Evolutionary conservation across 2,113 vertebrate species (phyloP).

Genomic region (Melanerpes formicivorus): DNA sequence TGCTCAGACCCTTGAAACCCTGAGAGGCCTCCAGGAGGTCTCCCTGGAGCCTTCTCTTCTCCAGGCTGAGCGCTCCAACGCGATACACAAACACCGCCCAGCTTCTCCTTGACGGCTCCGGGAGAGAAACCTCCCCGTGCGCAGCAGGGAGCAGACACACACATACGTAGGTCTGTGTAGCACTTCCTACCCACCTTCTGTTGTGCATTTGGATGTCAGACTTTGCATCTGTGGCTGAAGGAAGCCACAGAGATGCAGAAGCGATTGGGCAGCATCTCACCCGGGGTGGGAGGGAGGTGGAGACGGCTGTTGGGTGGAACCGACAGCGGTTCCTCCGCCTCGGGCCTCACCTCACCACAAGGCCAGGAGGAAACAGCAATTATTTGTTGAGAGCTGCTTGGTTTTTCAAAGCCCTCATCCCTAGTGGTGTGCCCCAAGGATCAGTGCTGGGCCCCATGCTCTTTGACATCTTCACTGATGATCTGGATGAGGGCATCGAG

Average conservation of each 20-base stretch:
- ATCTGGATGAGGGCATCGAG: too few relatives aligned
- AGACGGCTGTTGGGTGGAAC: not conserved
- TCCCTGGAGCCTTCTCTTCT: not conserved
- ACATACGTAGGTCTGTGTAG: not conserved
- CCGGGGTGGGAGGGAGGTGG: not conserved
- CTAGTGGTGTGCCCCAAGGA: too few relatives aligned
- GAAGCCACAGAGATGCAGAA: not conserved
- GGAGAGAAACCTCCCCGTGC: not conserved
- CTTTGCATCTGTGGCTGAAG: not conserved
- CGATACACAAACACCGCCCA: fast-evolving
- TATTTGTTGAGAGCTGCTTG: conserved; percentile 40
- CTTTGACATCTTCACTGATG: too few relatives aligned
- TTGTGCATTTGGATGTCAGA: not conserved
- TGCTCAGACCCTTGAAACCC: not conserved
- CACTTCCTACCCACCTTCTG: not conserved
- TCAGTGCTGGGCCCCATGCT: too few relatives aligned
- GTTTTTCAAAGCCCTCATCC: conserved; percentile 12
- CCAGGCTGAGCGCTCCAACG: not conserved
- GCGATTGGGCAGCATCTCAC: not conserved
- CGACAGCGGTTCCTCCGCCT: not conserved
- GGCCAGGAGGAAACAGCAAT: conserved; percentile 14
- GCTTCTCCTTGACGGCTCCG: fast-evolving
- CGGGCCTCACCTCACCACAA: not conserved
- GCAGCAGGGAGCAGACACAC: not conserved
- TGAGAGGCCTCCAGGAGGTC: not conserved